Percentiles rank a stretch among this genome's conserved stretches.
Conservation (phyloP, 2,888 invertebrate species). For the Drosophila yooni region DNA sequence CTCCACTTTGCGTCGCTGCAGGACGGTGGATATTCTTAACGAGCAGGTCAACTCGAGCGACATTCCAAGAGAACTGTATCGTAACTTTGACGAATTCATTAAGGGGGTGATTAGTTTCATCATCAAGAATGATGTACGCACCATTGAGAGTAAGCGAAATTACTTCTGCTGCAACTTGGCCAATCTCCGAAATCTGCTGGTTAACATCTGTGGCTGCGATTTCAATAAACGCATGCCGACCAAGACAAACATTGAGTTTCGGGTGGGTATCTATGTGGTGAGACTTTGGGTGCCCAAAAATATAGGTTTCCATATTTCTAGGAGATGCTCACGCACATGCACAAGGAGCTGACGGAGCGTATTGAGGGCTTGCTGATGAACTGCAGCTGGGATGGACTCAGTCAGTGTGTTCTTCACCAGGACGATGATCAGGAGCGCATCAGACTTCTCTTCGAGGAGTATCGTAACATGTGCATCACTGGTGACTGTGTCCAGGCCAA, state of each 20-base stretch:
- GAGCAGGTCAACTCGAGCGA: conserved; percentile 13
- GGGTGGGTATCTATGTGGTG: conserved; percentile 40
- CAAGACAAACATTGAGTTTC: conserved; percentile 72
- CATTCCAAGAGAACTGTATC: conserved; percentile 49
- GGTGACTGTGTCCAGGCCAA: conserved; percentile 56
- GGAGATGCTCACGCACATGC: conserved; percentile 71
- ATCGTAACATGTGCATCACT: conserved; percentile 40
- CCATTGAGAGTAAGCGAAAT: conserved; percentile 44
- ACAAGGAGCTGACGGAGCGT: conserved; percentile 62
- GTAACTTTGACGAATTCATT: conserved; percentile 59
- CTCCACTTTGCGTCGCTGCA: conserved; percentile 46
- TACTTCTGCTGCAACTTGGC: conserved; percentile 71
- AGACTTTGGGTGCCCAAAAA: background rate
- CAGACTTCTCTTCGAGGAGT: conserved; percentile 43
- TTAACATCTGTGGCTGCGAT: conserved; percentile 70
- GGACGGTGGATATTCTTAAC: background rate
- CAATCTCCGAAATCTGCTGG: conserved; percentile 68
- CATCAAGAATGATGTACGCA: conserved; percentile 32
- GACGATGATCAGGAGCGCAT: conserved; percentile 25
- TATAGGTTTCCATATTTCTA: background rate
- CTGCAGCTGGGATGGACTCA: conserved; percentile 43
- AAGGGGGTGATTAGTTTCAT: conserved; percentile 50
- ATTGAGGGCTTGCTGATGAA: conserved; percentile 29
- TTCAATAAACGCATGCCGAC: conserved; percentile 76
- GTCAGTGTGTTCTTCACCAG: conserved; percentile 9